phyloP scores from a whole-genome alignment of 2,888 invertebrate species.

The Melanotus villosus region DNA sequence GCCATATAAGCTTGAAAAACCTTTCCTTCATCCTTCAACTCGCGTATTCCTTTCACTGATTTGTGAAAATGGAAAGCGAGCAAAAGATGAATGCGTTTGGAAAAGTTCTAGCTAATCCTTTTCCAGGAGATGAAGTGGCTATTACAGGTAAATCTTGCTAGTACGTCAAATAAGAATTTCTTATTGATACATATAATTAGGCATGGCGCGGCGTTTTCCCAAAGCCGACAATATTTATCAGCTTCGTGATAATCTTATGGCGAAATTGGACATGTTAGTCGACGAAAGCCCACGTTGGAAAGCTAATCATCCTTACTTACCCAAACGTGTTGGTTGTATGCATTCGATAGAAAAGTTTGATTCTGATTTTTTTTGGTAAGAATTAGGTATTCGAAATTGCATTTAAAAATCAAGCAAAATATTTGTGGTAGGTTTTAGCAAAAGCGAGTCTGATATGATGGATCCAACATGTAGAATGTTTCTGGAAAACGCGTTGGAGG shows the following conservation, averaged over 20 bases:
- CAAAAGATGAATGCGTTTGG: too few relatives aligned
- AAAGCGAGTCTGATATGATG: too few relatives aligned
- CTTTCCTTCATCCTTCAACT: too few relatives aligned
- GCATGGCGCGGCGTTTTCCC: conserved; percentile 80
- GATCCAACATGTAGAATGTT: too few relatives aligned
- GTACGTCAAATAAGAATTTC: background rate
- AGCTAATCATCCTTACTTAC: conserved; percentile 73
- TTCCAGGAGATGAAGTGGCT: conserved; percentile 76
- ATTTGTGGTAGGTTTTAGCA: too few relatives aligned
- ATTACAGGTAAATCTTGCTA: conserved; percentile 71
- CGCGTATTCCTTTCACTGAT: too few relatives aligned
- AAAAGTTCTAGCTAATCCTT: conserved; percentile 71
- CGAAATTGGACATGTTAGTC: conserved; percentile 87
- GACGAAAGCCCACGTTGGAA: conserved; percentile 85
- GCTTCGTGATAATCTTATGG: conserved; percentile 79
- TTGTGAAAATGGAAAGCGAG: too few relatives aligned
- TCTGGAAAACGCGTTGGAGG: too few relatives aligned
- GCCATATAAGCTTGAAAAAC: too few relatives aligned
- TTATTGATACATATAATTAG: too few relatives aligned
- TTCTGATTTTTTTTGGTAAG: conserved; percentile 71
- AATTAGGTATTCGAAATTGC: too few relatives aligned
- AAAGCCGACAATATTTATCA: conserved; percentile 82
- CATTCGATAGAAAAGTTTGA: conserved; percentile 71
- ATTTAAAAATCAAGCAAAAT: too few relatives aligned
- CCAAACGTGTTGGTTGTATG: conserved; percentile 78